Base-by-base conservation (phyloP, 2,888 invertebrate genomes). In the Plemyria rubiginata region DNA sequence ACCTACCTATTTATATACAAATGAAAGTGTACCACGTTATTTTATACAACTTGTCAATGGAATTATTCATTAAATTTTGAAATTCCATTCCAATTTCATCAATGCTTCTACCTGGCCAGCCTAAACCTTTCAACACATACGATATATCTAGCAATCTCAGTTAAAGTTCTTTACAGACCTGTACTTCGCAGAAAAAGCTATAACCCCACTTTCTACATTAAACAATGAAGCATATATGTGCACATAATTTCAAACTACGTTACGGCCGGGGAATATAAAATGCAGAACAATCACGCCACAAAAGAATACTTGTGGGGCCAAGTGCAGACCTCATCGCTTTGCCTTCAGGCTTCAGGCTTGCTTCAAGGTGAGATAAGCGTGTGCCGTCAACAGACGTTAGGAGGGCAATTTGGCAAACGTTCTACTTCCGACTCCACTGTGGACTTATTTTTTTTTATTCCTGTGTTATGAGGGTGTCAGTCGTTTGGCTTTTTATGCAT, bases 281-380 rank as follows among this genome's bases (percentile, higher is more conserved):
- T 71, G 66, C 70, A 66, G 61, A 71, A 71, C 68, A 68, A 71
- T 70, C 68, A 68, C 67, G 67, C 67, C 38, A 67, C 66, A 57
- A 66, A 63, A 63, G 62, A 62, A 60, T 60, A 60, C 66, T 60
- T 51, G 62, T 40, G 43, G 53, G 60, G 57, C 56, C 63, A 63
- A 51, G 61, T 56, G 60, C 57, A 63, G 54, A 65, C 66, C 56
- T 60, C 61, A 66, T 58, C 62, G 65, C 65, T 60, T 59, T 61
- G 58, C 60, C 56, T 61, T 51, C 65, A 61, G 46, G 55, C 56
- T 61, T 51, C 65, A 61, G 46, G 55, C 55, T 52, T 50, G 55
- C 55, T 52, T 59, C 64, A 65, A 66, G 59, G 64, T 63, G 58
- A 67, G 69, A 60, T 69, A 71, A 69, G 69, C 67, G 49, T 36